Evolutionary conservation across 2,797 vertebrate genomes (phyloP), one percentile per base, ranked within the genome.

Genomic region (Phataginus tetradactyla): DNA sequence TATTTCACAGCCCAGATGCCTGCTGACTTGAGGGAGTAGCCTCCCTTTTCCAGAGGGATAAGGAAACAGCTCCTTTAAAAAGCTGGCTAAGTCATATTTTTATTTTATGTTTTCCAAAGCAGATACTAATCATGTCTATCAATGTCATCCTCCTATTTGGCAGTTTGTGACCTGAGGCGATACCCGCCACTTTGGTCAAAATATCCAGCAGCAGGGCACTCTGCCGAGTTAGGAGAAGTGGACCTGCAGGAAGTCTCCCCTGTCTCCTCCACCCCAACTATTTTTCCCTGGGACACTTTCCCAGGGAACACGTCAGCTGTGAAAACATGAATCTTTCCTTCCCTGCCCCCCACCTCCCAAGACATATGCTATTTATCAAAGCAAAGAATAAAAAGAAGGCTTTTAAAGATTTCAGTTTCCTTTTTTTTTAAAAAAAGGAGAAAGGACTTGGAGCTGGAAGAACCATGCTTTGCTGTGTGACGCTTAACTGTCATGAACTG

Each of bases 311-410:
- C 61, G 90, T 98, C 97, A 98, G 74, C 90, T 98, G 90, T 97
- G 98, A 90, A 98, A 98, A 97, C 91, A 98, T 69, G 97, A 98
- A 91, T 96, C 69, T 87, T 98, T 95, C 97, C 96, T 98, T 96
- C 94, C 59, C 92, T 85, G 32, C 27, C 34, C 23, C 27, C 59
- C 23, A n/a, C 51, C 34, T 95, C 81, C 96, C 97, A 97, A 92
- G 91, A 93, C 86, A 94, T 95, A 98, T 90, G 92, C 98, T 91
- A 96, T 95, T 97, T 98, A 96, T 98, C 97, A 98, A 98, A 96
- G 96, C 94, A 92, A 97, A 95, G 78, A 95, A 96, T 97, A 97
- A 85, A 96, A 92, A 88, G 96, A 96, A 97, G 94, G 75, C 61
- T 85, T 96, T 95, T 98, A 94, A 98, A 96, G 89, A 96, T 95